Conservation (phyloP, 2,797 vertebrate genomes). For the Salmo trutta region DNA sequence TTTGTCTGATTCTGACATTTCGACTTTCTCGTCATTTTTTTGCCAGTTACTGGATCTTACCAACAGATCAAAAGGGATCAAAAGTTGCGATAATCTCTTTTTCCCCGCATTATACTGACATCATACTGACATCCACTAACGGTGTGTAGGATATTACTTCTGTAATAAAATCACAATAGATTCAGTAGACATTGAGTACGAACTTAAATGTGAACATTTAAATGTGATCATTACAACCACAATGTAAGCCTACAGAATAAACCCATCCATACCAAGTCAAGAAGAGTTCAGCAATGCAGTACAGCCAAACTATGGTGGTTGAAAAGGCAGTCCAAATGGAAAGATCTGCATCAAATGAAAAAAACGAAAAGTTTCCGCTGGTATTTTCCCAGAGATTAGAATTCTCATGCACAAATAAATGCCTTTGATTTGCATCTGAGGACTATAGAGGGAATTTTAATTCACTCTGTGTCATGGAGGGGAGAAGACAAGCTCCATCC, state of each 20-base stretch:
- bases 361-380: slow-evolving; percentile 18
- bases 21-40: background rate
- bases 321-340: slow-evolving; percentile 20
- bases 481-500: slow-evolving; percentile 27
- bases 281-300: slow-evolving; percentile 5
- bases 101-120: no score
- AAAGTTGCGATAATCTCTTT: no score
- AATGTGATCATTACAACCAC: background rate
- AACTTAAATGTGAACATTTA: background rate
- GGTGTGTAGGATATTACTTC: no score
- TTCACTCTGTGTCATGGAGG: background rate
- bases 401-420: slow-evolving; percentile 9
- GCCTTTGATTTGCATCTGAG: background rate
- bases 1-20: background rate
- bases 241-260: background rate
- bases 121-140: no score
- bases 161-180: background rate
- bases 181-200: background rate
- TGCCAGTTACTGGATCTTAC: background rate
- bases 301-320: slow-evolving; percentile 22
- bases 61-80: background rate
- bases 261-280: background rate
- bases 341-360: slow-evolving; percentile 18
- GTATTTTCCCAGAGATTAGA: slow-evolving; percentile 26
- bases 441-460: slow-evolving; percentile 14